These are phyloP conservation scores for Acanthosoma haemorrhoidale DNA, from an alignment of 2,888 invertebrate species.

Conservation along the genomic window DNA sequence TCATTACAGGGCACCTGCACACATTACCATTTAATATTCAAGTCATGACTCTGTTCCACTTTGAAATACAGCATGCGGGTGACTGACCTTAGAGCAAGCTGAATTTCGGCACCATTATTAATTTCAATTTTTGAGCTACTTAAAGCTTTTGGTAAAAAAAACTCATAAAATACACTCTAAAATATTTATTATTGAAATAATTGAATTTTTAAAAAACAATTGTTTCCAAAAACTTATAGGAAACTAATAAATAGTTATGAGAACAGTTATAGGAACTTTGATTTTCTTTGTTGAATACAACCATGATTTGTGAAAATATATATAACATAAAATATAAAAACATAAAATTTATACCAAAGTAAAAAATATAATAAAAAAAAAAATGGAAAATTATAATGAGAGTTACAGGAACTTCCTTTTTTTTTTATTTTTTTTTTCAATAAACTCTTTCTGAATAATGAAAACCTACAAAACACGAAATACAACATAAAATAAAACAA, in stretches of 20 bases:
- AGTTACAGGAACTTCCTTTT: too few relatives aligned
- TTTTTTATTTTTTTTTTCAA: too few relatives aligned
- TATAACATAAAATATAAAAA: too few relatives aligned
- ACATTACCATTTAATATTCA: neutral
- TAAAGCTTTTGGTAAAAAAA: too few relatives aligned
- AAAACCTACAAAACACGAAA: too few relatives aligned
- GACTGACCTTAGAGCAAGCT: neutral
- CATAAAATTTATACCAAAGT: neutral
- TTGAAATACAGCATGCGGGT: neutral
- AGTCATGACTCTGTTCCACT: neutral
- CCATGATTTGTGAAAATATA: neutral
- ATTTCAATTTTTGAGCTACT: neutral
- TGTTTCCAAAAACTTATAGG: neutral
- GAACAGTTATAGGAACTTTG: too few relatives aligned
- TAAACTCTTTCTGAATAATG: too few relatives aligned
- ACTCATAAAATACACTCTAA: too few relatives aligned
- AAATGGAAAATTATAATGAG: too few relatives aligned
- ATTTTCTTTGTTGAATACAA: too few relatives aligned
- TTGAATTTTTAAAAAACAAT: neutral
- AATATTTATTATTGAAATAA: neutral
- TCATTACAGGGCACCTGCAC: neutral
- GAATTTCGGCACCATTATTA: neutral
- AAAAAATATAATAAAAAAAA: too few relatives aligned
- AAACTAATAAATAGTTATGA: neutral
- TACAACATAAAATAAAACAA: too few relatives aligned